Percentiles rank a stretch among this genome's conserved stretches.
Conservation (phyloP, 2,888 invertebrate species). For the Scaptomyza reducta region DNA sequence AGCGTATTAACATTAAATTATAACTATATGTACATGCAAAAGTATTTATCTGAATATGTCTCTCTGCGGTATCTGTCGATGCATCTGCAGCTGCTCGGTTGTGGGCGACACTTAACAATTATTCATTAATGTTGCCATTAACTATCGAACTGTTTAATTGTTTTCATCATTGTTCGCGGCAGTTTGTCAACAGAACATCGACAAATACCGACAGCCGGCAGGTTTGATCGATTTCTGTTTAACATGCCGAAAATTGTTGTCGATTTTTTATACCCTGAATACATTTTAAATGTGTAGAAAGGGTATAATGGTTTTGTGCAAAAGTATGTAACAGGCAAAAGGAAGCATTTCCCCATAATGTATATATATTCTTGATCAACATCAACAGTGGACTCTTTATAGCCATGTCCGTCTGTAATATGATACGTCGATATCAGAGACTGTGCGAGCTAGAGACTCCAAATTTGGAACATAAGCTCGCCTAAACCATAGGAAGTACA, state of each 20-base stretch:
- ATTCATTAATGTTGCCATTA: conserved; percentile 35
- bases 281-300: too few species aligned
- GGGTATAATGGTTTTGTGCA: too few species aligned
- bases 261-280: too few species aligned
- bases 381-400: too few species aligned
- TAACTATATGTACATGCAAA: conserved; percentile 7
- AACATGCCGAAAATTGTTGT: background rate
- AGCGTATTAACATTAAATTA: conserved; percentile 57
- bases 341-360: too few species aligned
- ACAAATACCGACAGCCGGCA: background rate
- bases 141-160: conserved; percentile 46
- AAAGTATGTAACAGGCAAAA: too few species aligned
- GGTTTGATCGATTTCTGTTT: background rate
- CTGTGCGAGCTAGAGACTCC: too few species aligned
- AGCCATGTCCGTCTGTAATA: too few species aligned
- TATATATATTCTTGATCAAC: too few species aligned
- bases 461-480: too few species aligned
- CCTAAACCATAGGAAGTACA: too few species aligned
- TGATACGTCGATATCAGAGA: too few species aligned
- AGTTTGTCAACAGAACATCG: conserved; percentile 1
- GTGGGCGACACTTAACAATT: conserved; percentile 24
- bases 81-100: conserved; percentile 4
- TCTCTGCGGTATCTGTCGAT: conserved; percentile 11
- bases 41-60: conserved; percentile 6
- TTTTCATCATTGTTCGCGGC: conserved; percentile 20